Base-by-base conservation (phyloP, 2,113 vertebrate species). In the Pycnonotus jocosus region DNA sequence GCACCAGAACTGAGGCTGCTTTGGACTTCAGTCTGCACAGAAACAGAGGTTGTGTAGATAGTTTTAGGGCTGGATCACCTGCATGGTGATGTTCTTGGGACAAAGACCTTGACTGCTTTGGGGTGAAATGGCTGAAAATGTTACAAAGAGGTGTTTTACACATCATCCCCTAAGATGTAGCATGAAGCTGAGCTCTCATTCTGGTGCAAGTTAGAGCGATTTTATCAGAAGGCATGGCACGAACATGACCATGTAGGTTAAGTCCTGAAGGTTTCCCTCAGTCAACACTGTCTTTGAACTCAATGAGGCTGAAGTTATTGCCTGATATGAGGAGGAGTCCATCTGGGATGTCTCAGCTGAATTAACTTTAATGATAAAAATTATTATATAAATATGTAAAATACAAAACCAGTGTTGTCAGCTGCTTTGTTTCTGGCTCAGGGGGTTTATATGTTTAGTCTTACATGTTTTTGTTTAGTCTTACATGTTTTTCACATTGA, bases 241-340 rank as follows among this genome's bases (percentile, higher is more conserved):
- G 80, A 90, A 31, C 60, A 22, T 33, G 69, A 70, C 33, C 37
- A 53, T 10, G 45, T 60, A 74, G 68, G 72, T 64, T 72, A 73
- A 78, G 44, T 92, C 92, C 93, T 96, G 93, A 95, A 95, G 91
- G 76, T 96, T 90, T 94, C 40, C 70, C 12, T 95, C 94, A 83
- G 76, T 90, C 86, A 92, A 72, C 88, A 61, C 90, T 57, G 44
- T 22, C 93, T 97, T 96, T 97, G 93, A 96, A 93, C 80, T 90
- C 72, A 86, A 33, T 12, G 48, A 86, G 9, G 53, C 83, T 95
- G 82, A 76, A 93, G 72, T 86, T 95, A 96, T 57, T 94, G 93
- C 64, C 61, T 88, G 86, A 45, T 37, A 79, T 48, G 69, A 95
- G 79, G 51, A 88, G 48, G 8, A 19, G 27, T 65, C 88, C 90